Evolutionary conservation across 2,888 invertebrate genomes (phyloP), one percentile per base, ranked within the genome.

Genomic region (Drepanosiphum platanoidis): DNA sequence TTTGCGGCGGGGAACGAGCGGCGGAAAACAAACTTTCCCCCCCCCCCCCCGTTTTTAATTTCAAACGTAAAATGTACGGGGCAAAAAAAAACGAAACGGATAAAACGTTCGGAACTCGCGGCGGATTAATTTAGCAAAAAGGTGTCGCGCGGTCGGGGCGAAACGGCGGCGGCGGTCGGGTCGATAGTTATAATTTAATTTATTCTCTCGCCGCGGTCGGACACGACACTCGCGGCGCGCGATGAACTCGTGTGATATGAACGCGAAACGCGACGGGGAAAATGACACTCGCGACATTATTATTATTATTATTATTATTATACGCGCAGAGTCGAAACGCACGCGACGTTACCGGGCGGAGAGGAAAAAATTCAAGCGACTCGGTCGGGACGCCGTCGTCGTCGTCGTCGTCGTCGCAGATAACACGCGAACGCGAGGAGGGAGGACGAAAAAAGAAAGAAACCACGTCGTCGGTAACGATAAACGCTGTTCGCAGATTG

Each of bases 111-210:
- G 18, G 22, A 18, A 72, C 22, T n/a, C 18, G 3, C 5, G 22
- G 18, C 18, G 15, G 9, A 22, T 32, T 72, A 72, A 72, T 46
- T 72, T 72, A 30, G 8, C 8, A 72, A 42, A 72, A 42, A 39
- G 30, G 72, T 42, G 27, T 42, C n/a, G n/a, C n/a, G n/a, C n/a
- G n/a, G n/a, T n/a, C n/a, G n/a, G n/a, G n/a, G n/a, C n/a, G n/a
- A 27, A 42, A 27, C n/a, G 9, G 3, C 39, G n/a, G n/a, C n/a
- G n/a, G n/a, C n/a, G n/a, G n/a, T n/a, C 8, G 8, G 39, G 42
- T 72, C 72, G 27, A 72, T 72, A 39, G 18, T 42, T 72, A 72
- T 46, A 46, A 42, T 72, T 72, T 39, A 72, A 72, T 72, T 39
- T 39, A 42, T 72, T 39, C 9, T 72, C 36, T 11, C 27, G 27